Base-by-base conservation (phyloP, 2,888 invertebrate species). In the Cryptocephalus moraei region DNA sequence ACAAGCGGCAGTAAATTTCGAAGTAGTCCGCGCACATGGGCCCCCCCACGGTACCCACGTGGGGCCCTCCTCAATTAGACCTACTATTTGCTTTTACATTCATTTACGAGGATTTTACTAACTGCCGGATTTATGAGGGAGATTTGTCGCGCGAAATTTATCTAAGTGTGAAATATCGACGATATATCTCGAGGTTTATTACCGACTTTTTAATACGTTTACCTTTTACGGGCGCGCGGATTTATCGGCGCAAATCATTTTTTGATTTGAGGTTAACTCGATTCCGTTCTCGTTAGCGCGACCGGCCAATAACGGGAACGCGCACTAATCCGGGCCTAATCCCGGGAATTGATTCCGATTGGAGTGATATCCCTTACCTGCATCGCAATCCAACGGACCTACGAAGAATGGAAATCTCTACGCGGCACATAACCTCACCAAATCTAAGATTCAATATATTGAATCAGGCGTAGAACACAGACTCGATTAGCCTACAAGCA, bases 91-190 rank as follows among this genome's bases (percentile, higher is more conserved):
- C 67, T 66, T 67, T 67, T 67, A 62, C 66, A 67, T 67, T 68
- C 66, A 65, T 68, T 67, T 62, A 63, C 61, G 66, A 66, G 68
- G 68, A 68, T 69, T 69, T 69, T 68, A 67, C 68, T 65, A 68
- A 69, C 68, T 66, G 67, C 62, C 64, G 60, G 63, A 69, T 69
- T 69, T 69, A 69, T 68, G 61, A 65, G 62, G 47, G 55, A 67
- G 66, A 67, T 68, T 68, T 68, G 65, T 64, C 64, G 59, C 56
- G 53, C 62, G 57, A 60, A 62, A 67, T 65, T 63, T 65, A 67
- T 67, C 61, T 61, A 63, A 62, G 63, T 63, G 64, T 64, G 63
- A 67, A 66, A 63, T 67, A 66, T 66, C 54, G 63, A 50, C 63
- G 58, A 62, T 62, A 60, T 62, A 61, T 61, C 55, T 57, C 57